These are phyloP conservation scores for Bolinopsis microptera DNA, from an alignment of 37 sponge, comb jelly and placozoan species.

Conservation along the genomic window DNA sequence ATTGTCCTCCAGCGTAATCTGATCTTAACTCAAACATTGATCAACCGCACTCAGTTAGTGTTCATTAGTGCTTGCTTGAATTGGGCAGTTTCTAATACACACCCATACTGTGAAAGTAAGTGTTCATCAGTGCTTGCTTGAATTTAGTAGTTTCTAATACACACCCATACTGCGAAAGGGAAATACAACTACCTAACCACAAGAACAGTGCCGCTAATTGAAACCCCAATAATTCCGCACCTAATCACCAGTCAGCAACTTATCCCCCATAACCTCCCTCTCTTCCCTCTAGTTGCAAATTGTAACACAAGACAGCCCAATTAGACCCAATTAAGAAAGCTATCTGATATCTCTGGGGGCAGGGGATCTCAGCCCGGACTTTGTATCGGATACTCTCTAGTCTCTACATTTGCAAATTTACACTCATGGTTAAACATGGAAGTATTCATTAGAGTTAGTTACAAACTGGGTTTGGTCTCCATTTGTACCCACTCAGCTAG, in stretches of 20 bases:
- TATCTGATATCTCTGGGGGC: background rate
- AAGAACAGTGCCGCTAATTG: background rate
- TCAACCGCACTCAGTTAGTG: no score
- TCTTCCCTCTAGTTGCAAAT: background rate
- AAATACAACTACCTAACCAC: no score
- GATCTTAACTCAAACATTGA: no score
- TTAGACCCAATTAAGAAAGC: background rate
- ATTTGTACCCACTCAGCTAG: background rate
- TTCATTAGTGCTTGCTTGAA: no score
- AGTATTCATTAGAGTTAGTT: background rate
- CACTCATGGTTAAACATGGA: background rate
- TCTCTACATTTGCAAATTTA: background rate
- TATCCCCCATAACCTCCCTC: no score
- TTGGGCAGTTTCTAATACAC: no score
- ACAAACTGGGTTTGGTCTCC: background rate
- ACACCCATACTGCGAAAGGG: no score
- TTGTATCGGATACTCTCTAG: background rate
- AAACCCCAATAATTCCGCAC: background rate
- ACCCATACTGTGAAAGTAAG: no score
- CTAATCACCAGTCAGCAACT: background rate
- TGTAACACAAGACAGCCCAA: background rate
- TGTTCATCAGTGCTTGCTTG: no score
- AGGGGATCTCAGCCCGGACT: background rate
- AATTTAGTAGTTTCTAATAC: no score
- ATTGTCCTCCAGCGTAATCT: no score